Conservation (phyloP, 2,888 invertebrate species). For the Lycocerus yunnanus region DNA sequence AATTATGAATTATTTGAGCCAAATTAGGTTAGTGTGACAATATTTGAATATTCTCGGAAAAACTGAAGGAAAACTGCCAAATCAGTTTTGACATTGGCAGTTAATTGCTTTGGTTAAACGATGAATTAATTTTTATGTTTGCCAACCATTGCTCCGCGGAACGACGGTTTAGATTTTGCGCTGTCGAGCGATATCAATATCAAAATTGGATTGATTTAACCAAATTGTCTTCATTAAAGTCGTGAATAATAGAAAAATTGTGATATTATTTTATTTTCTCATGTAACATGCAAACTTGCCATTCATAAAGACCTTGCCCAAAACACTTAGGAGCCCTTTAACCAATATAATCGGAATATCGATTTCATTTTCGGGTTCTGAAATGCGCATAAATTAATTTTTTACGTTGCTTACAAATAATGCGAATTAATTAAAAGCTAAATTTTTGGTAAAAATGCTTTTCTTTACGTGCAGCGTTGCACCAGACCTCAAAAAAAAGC, state of each 20-base stretch:
- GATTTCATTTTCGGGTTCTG: not conserved
- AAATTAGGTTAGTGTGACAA: constrained; percentile 7
- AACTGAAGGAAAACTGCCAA: not conserved
- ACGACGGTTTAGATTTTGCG: not conserved
- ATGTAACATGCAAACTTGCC: constrained; percentile 15
- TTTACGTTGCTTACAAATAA: not conserved
- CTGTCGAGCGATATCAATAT: not conserved
- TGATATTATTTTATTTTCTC: constrained; percentile 8
- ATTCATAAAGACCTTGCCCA: constrained; percentile 27
- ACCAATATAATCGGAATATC: not conserved
- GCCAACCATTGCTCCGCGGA: not conserved
- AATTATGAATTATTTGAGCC: not conserved
- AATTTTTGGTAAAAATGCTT: constrained; percentile 6
- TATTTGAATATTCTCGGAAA: constrained; percentile 7
- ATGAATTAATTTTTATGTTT: not conserved
- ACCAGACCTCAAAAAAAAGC: constrained; percentile 11
- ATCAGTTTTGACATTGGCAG: not conserved
- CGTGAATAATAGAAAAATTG: not conserved
- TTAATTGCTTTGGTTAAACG: not conserved
- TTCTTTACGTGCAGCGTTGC: constrained; percentile 22
- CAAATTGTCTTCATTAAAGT: not conserved
- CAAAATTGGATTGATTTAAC: not conserved
- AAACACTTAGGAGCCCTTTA: not conserved
- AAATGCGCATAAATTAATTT: constrained; percentile 30
- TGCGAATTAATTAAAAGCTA: not conserved